A percentile compares a stretch with the other conserved stretches of the same genome.
These are phyloP conservation scores for Formicarius rufipectus DNA, from an alignment of 2,113 vertebrate species.

Conservation along the genomic window DNA sequence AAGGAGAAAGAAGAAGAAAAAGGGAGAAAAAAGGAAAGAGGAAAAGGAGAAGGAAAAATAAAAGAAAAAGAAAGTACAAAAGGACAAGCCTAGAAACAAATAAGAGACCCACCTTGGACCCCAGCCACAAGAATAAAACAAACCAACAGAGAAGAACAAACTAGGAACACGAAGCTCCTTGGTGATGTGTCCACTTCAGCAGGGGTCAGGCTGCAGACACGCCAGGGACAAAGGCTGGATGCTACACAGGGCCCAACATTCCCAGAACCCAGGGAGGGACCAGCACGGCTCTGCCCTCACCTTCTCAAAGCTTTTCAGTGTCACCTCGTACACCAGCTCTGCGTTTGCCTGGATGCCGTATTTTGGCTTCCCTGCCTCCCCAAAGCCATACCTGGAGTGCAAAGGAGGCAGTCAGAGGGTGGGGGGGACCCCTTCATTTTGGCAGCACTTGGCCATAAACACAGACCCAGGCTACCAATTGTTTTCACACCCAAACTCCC, in stretches of 20 bases:
- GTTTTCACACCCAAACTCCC: background rate
- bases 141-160: slow-evolving; percentile 62
- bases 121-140: slow-evolving; percentile 64
- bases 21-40: too few relatives aligned
- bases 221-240: background rate
- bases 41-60: too few relatives aligned
- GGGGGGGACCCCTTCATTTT: accelerated
- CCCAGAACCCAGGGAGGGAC: background rate
- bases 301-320: slow-evolving; percentile 91
- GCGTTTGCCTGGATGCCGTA: slow-evolving; percentile 86
- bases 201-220: background rate
- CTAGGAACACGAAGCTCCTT: slow-evolving; percentile 46
- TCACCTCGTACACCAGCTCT: slow-evolving; percentile 89
- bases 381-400: slow-evolving; percentile 88
- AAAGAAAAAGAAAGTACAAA: slow-evolving; percentile 1
- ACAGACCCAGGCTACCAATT: too few relatives aligned
- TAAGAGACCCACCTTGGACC: slow-evolving; percentile 67
- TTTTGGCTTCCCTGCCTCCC: slow-evolving; percentile 85
- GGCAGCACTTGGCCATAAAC: background rate
- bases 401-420: background rate
- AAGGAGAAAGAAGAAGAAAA: background rate
- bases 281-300: slow-evolving; percentile 66
- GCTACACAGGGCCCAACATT: background rate
- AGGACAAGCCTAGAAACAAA: slow-evolving; percentile 71
- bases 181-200: background rate